Percentiles rank a stretch among this genome's conserved stretches.
Evolutionary conservation across 2,888 invertebrate genomes (phyloP).

Genomic region (Thymelicus sylvestris): DNA sequence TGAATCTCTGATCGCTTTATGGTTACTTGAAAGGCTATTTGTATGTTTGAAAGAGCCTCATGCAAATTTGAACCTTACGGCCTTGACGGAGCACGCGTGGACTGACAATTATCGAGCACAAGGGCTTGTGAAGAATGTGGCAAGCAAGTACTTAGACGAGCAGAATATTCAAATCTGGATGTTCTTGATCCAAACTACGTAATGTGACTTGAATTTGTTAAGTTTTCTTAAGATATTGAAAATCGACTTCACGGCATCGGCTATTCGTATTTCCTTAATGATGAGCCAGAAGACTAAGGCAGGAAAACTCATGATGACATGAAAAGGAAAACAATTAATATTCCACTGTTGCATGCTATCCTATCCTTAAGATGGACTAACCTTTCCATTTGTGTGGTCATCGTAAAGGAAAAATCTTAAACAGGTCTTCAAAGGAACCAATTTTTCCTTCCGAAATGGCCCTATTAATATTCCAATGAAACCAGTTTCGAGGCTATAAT

Average conservation of each 20-base stretch:
- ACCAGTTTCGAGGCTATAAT: conserved; percentile 21
- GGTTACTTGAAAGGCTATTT: conserved; percentile 54
- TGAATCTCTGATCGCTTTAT: conserved; percentile 63
- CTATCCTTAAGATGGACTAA: conserved; percentile 1
- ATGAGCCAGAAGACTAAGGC: too few species aligned
- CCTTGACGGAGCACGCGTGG: conserved; percentile 58
- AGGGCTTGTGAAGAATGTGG: conserved; percentile 41
- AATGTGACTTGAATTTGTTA: conserved; percentile 7
- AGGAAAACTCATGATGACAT: not conserved
- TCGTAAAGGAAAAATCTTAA: conserved; percentile 25
- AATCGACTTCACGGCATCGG: not conserved
- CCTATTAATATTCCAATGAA: conserved; percentile 34
- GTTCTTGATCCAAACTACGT: conserved; percentile 20
- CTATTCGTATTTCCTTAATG: not conserved
- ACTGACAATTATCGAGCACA: conserved; percentile 44
- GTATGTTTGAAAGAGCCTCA: conserved; percentile 58
- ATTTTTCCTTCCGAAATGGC: conserved; percentile 27
- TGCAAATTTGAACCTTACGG: conserved; percentile 61
- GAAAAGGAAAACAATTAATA: conserved; percentile 18
- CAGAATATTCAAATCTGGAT: conserved; percentile 21
- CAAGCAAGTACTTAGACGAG: conserved; percentile 25
- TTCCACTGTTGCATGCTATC: conserved; percentile 1
- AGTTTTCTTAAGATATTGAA: conserved; percentile 3
- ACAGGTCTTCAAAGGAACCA: conserved; percentile 1
- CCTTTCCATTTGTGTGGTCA: conserved; percentile 7